These are phyloP conservation scores for Delichon dasypus DNA, from an alignment of 2,797 vertebrate genomes.

Conservation along the genomic window DNA sequence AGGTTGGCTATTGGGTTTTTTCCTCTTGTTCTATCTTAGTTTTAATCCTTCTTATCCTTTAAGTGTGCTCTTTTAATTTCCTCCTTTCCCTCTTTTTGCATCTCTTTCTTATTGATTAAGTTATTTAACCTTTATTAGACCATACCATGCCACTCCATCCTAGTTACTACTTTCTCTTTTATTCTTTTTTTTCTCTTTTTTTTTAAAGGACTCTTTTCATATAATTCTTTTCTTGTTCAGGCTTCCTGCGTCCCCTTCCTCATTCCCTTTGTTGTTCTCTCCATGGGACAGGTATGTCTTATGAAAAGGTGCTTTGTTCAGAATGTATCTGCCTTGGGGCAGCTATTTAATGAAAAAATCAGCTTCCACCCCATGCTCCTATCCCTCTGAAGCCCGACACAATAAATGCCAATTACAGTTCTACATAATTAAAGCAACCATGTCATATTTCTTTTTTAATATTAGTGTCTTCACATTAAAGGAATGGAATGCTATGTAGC, in stretches of 20 bases:
- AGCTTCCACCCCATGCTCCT: slow-evolving; percentile 30
- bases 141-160: not conserved
- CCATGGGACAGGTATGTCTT: slow-evolving; percentile 56
- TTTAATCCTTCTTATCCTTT: slow-evolving; percentile 20
- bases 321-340: slow-evolving; percentile 54
- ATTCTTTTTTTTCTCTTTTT: slow-evolving; percentile 17
- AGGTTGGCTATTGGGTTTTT: not conserved
- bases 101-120: not conserved
- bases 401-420: slow-evolving; percentile 59
- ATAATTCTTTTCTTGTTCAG: not conserved
- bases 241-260: slow-evolving; percentile 18
- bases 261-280: slow-evolving; percentile 55
- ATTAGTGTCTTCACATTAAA: slow-evolving; percentile 13
- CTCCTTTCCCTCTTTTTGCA: not conserved
- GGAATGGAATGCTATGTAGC: not conserved
- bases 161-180: slow-evolving; percentile 36
- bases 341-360: slow-evolving; percentile 61
- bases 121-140: slow-evolving; percentile 36
- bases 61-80: slow-evolving; percentile 14
- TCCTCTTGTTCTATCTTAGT: not conserved
- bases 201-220: slow-evolving; percentile 11
- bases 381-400: slow-evolving; percentile 16
- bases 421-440: slow-evolving; percentile 61
- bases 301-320: slow-evolving; percentile 62
- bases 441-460: slow-evolving; percentile 35